Percentiles rank a stretch among this genome's conserved stretches.
phyloP scores from a whole-genome alignment of 2,113 vertebrate species.

The Philantomba maxwellii region DNA sequence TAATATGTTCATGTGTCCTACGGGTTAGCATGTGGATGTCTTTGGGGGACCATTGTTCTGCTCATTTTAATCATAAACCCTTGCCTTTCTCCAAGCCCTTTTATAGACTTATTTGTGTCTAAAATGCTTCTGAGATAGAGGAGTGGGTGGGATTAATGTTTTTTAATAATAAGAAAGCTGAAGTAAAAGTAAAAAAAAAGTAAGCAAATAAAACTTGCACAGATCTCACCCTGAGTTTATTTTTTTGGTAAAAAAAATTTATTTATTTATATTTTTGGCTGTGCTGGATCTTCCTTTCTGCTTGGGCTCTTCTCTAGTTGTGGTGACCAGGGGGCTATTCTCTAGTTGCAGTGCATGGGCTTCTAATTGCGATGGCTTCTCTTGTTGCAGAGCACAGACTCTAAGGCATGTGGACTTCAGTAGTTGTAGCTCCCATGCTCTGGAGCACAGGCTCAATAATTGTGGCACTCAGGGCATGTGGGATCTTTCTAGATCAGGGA shows the following conservation, averaged over 20 bases:
- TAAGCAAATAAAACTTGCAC: not conserved
- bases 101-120: not conserved
- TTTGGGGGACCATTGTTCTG: not conserved
- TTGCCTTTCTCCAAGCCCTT: not conserved
- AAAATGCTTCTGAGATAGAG: not conserved
- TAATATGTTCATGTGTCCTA: not conserved
- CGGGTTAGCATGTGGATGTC: not conserved
- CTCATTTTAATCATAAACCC: not conserved
- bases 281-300: not conserved
- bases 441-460: not conserved
- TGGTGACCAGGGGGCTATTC: not conserved
- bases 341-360: not conserved
- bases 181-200: not conserved
- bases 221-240: not conserved
- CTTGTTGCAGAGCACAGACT: not conserved
- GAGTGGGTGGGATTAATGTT: not conserved
- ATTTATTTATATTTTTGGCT: not conserved
- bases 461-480: not conserved
- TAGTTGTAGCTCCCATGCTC: not conserved
- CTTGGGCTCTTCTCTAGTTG: not conserved
- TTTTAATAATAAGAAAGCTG: constrained; percentile 3
- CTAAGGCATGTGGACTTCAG: not conserved
- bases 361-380: not conserved
- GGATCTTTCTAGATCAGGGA: not conserved
- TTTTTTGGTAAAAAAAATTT: not conserved